phyloP scores from a whole-genome alignment of 2,888 invertebrate genomes.

The Sicus ferrugineus region DNA sequence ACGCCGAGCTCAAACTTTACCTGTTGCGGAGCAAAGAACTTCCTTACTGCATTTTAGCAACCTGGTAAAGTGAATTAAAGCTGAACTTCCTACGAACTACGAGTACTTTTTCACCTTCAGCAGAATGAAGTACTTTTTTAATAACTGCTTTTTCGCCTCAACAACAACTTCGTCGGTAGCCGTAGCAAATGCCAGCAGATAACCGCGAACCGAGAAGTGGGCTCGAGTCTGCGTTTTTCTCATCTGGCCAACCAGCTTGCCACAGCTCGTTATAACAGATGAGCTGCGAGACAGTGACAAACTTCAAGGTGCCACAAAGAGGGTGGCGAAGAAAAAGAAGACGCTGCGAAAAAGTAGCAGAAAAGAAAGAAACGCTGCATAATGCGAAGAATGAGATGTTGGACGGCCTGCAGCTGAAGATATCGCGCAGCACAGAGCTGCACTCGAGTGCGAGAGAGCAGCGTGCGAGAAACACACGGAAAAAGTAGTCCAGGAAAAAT shows the following conservation, averaged over 20 bases:
- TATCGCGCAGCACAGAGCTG: not conserved
- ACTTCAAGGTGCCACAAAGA: not conserved
- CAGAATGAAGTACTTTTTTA: not conserved
- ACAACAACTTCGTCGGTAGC: not conserved
- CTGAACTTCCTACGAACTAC: not conserved
- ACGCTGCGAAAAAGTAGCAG: not conserved
- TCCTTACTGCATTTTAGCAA: no score
- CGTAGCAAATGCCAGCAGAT: not conserved
- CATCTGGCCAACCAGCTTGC: slow-evolving; percentile 12
- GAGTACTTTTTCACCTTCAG: no score
- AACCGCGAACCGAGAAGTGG: slow-evolving; percentile 5
- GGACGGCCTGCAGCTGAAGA: slow-evolving; percentile 13
- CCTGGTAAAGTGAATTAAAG: no score
- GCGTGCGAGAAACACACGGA: not conserved
- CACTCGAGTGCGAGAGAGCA: not conserved
- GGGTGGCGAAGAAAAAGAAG: not conserved
- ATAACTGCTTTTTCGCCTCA: not conserved
- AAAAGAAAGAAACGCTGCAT: not conserved
- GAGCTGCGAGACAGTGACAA: slow-evolving; percentile 32
- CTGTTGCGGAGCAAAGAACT: no score
- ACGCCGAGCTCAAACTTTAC: no score
- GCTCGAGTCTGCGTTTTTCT: slow-evolving; percentile 1
- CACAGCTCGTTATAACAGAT: slow-evolving; percentile 30
- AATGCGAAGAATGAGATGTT: slow-evolving; percentile 23
- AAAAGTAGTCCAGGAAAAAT: not conserved